A percentile compares a stretch with the other conserved stretches of the same genome.
Evolutionary conservation across 2,888 invertebrate genomes (phyloP).

Genomic region (Galerucella calmariensis): DNA sequence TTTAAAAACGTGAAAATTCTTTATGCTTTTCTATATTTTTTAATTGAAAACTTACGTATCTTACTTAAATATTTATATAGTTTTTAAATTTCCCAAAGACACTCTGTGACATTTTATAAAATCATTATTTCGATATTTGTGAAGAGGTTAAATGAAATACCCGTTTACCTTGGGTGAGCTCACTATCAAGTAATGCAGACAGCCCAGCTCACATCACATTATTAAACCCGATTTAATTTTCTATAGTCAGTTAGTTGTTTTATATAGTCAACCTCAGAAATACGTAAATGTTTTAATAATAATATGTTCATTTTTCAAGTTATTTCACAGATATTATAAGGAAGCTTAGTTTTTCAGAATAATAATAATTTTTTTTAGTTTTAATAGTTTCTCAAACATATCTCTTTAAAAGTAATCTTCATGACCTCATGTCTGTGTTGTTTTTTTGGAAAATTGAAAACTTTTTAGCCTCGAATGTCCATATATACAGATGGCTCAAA

Average conservation of each 20-base stretch:
- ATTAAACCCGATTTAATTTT: slow-evolving; percentile 19
- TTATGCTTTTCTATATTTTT: neutral
- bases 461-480: too few relatives aligned
- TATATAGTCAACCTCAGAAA: neutral
- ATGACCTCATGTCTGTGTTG: too few relatives aligned
- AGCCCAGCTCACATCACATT: slow-evolving; percentile 49
- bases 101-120: slow-evolving; percentile 29
- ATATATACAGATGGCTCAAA: too few relatives aligned
- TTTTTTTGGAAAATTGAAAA: too few relatives aligned
- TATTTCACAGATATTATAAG: too few relatives aligned
- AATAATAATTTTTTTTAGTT: too few relatives aligned
- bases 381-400: too few relatives aligned
- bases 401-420: too few relatives aligned
- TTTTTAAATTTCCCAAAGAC: slow-evolving; percentile 7
- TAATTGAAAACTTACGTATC: neutral
- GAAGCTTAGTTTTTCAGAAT: too few relatives aligned
- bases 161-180: slow-evolving; percentile 60
- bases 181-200: slow-evolving; percentile 60
- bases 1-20: too few relatives aligned
- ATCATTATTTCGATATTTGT: slow-evolving; percentile 25
- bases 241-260: neutral
- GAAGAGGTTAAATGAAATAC: slow-evolving; percentile 44
- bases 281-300: neutral
- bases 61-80: slow-evolving; percentile 14
- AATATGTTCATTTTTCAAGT: too few relatives aligned